Base-by-base conservation (phyloP, 2,113 vertebrate species). In the Antechinus flavipes region DNA sequence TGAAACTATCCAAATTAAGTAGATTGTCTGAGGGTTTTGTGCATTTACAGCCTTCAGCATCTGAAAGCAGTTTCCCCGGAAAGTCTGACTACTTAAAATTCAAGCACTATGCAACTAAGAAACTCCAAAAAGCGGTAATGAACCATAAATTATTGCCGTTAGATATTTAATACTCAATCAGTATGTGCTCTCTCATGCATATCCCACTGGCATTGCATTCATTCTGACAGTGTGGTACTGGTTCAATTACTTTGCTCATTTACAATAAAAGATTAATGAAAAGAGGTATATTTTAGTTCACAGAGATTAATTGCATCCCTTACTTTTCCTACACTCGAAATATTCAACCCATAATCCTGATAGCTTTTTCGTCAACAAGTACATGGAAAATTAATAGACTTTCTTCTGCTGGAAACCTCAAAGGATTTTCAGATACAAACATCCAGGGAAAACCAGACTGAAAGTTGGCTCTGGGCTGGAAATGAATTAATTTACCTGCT, bases 241-340 rank as follows among this genome's bases (percentile, higher is more conserved):
- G 98, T 98, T 99, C 99, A 99, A 98, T 99, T 99, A 99, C 98
- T 99, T 98, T 98, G 98, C 98, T 99, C 99, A 98, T 99, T 99
- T 99, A 99, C 98, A 99, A 99, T 99, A 98, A 99, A 99, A 99
- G 99, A 99, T 99, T 99, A 99, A 99, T 99, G 99, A 99, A 99
- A 99, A 99, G 98, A 98, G 98, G 98, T 99, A 99, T 99, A 99
- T 99, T 99, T 99, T 99, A 99, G 99, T 99, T 99, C 99, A 98
- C 98, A 97, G 98, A 99, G 99, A 99, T 99, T 99, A 99, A 99
- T 99, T 99, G 99, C 98, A 98, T 99, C 99, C 99, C 98, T 99
- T 99, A 98, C 96, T 99, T 98, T 98, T 98, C 97, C 96, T 98
- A 98, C 98, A 98, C 98, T 98, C 98, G 98, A 99, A 99, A 99